phyloP scores from a whole-genome alignment of 2,113 vertebrate genomes.

The Eptatretus burgeri region DNA sequence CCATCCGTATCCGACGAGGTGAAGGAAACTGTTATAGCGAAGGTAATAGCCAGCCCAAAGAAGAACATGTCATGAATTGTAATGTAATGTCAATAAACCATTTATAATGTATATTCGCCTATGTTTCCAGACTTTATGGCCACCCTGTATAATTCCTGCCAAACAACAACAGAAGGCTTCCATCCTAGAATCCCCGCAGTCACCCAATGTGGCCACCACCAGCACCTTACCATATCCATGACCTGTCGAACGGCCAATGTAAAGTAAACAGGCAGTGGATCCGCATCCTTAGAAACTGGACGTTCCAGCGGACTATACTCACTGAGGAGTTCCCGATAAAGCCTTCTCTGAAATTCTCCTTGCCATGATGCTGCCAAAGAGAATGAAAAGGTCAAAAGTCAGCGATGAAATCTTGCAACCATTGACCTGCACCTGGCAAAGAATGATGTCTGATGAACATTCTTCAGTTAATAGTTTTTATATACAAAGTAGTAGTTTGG shows the following conservation, averaged over 20 bases:
- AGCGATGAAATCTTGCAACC: no score
- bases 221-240: constrained; percentile 29
- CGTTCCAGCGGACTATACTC: constrained; percentile 34
- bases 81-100: no score
- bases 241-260: constrained; percentile 29
- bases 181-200: background rate
- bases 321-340: constrained; percentile 30
- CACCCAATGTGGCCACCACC: background rate
- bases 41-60: background rate
- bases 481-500: no score
- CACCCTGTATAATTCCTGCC: background rate
- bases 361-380: constrained; percentile 20
- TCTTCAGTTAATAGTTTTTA: no score
- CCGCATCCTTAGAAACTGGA: constrained; percentile 29
- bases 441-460: no score
- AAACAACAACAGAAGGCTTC: background rate
- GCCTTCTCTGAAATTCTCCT: constrained; percentile 27
- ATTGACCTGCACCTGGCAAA: no score
- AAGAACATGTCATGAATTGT: background rate
- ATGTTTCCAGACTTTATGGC: no score
- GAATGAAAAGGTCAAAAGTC: background rate
- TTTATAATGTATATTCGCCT: no score
- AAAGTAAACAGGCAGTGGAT: constrained; percentile 23
- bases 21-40: no score
- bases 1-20: no score